These are phyloP conservation scores for Geotrupes spiniger DNA, from an alignment of 2,888 invertebrate genomes.

Conservation along the genomic window DNA sequence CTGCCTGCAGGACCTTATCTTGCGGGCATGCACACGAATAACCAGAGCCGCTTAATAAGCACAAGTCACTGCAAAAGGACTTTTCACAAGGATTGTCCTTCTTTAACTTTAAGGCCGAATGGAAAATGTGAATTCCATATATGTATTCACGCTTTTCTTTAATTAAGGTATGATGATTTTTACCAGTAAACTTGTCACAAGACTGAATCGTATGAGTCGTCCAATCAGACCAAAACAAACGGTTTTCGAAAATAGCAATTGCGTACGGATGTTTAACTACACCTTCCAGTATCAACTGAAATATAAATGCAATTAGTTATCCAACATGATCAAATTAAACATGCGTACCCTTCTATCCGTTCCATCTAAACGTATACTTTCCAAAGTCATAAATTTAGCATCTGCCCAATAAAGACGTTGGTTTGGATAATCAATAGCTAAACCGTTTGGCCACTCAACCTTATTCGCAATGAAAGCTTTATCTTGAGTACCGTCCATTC, in stretches of 20 bases:
- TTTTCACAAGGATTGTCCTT: slow-evolving; percentile 60
- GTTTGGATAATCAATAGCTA: slow-evolving; percentile 78
- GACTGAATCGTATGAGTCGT: slow-evolving; percentile 68
- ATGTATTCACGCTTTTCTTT: slow-evolving; percentile 54
- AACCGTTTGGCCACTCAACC: slow-evolving; percentile 78
- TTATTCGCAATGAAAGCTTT: slow-evolving; percentile 61
- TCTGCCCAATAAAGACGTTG: slow-evolving; percentile 88
- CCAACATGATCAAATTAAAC: background rate
- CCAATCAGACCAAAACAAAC: slow-evolving; percentile 91
- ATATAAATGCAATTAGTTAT: slow-evolving; percentile 4
- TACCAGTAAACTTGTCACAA: slow-evolving; percentile 75
- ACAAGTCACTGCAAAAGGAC: slow-evolving; percentile 72
- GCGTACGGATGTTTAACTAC: slow-evolving; percentile 78
- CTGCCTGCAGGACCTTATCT: slow-evolving; percentile 59
- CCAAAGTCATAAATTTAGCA: slow-evolving; percentile 64
- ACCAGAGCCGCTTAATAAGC: slow-evolving; percentile 62
- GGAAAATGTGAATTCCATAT: slow-evolving; percentile 72
- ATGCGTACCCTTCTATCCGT: slow-evolving; percentile 60
- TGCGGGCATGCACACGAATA: slow-evolving; percentile 75
- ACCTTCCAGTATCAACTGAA: slow-evolving; percentile 53
- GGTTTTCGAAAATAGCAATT: slow-evolving; percentile 82
- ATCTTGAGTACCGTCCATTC: slow-evolving; percentile 79
- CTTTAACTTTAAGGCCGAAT: slow-evolving; percentile 62
- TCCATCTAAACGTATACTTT: slow-evolving; percentile 64
- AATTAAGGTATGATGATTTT: slow-evolving; percentile 56